Percentiles rank a stretch among this genome's conserved stretches.
phyloP scores from a whole-genome alignment of 2,113 vertebrate species.

The Psammodynastes pulverulentus region DNA sequence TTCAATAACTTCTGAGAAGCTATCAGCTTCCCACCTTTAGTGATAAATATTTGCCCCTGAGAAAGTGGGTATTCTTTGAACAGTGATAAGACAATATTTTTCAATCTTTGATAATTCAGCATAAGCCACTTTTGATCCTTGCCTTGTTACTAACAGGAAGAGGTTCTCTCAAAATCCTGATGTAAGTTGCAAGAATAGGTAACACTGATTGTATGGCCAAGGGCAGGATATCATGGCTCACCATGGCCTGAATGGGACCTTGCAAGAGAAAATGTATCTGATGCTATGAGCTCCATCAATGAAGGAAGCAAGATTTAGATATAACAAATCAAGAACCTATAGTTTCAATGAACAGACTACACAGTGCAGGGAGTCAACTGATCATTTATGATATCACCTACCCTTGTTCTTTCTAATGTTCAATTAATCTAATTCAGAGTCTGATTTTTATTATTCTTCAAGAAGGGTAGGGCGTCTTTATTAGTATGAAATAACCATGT shows the following conservation, averaged over 20 bases:
- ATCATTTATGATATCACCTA: background rate
- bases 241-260: background rate
- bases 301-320: background rate
- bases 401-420: background rate
- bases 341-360: background rate
- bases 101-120: background rate
- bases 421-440: background rate
- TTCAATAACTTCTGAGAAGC: background rate
- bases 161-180: background rate
- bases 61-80: background rate
- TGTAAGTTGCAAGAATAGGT: background rate
- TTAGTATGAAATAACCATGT: background rate
- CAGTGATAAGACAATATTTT: background rate
- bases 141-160: background rate
- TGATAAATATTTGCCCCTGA: background rate
- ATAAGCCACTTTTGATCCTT: background rate
- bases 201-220: background rate
- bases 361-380: background rate
- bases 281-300: background rate
- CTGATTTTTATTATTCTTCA: background rate
- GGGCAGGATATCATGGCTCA: background rate
- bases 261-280: background rate
- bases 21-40: background rate
- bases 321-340: background rate
- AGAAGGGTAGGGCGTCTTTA: background rate